These are phyloP conservation scores for Mandrillus leucophaeus DNA, from an alignment of 2,113 vertebrate genomes.

Conservation along the genomic window DNA sequence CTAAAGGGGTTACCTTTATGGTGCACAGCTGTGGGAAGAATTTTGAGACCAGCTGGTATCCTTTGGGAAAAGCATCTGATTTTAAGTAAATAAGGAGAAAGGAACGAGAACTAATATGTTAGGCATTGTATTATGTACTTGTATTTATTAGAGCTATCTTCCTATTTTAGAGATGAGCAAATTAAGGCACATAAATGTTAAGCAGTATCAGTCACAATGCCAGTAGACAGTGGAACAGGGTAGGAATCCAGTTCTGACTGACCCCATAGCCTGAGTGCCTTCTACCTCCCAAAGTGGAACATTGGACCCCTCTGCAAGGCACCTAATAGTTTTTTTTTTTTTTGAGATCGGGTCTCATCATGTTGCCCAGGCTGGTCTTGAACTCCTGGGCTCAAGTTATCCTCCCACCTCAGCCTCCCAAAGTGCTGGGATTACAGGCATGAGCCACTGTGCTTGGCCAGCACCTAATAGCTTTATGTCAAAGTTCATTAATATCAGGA, in stretches of 20 bases:
- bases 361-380: too few relatives aligned
- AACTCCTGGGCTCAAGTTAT: too few relatives aligned
- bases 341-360: too few relatives aligned
- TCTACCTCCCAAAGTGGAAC: not conserved
- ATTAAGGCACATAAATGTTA: conserved; percentile 19
- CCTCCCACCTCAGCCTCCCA: too few relatives aligned
- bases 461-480: not conserved
- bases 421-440: too few relatives aligned
- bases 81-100: not conserved
- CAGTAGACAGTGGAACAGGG: not conserved
- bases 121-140: not conserved
- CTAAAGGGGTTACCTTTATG: not conserved
- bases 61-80: not conserved
- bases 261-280: not conserved
- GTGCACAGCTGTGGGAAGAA: not conserved
- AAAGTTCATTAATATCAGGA: conserved; percentile 16
- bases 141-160: not conserved
- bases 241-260: not conserved
- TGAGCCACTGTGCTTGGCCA: too few relatives aligned
- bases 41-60: not conserved
- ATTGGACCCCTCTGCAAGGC: not conserved
- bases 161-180: conserved; percentile 14
- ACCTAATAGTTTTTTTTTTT: not conserved
- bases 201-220: not conserved
- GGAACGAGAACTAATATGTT: not conserved